Conservation (phyloP, 37 sponge, comb jelly and placozoan species). For the Chondrilla cf. caribensis region DNA sequence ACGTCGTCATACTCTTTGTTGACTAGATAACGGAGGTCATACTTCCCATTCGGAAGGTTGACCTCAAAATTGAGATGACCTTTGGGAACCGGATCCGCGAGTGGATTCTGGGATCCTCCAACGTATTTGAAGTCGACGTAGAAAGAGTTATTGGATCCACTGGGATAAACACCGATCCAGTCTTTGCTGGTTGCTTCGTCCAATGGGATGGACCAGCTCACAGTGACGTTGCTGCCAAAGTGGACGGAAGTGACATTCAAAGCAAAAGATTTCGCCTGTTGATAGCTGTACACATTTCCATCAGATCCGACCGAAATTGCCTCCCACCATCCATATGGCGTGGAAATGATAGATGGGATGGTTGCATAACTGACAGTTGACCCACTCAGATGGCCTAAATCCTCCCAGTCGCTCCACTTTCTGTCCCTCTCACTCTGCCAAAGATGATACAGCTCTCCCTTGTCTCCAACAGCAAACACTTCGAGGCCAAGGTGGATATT, state of each 20-base stretch:
- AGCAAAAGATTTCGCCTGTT: not conserved
- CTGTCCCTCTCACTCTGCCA: constrained; percentile 55
- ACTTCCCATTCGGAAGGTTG: constrained; percentile 48
- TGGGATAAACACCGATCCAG: constrained; percentile 70
- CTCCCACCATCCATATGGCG: constrained; percentile 51
- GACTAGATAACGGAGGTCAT: constrained; percentile 50
- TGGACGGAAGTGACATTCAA: constrained; percentile 15
- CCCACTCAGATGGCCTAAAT: constrained; percentile 30
- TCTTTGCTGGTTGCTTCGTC: constrained; percentile 71
- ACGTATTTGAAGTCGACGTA: constrained; percentile 70
- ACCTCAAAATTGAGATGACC: constrained; percentile 33
- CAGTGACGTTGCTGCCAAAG: constrained; percentile 41
- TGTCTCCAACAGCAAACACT: constrained; percentile 48
- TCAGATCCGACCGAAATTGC: constrained; percentile 4
- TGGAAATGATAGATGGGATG: constrained; percentile 30
- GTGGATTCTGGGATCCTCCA: constrained; percentile 67
- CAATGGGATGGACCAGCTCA: constrained; percentile 62
- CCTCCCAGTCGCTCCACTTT: constrained; percentile 52
- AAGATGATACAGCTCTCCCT: constrained; percentile 47
- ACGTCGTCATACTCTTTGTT: constrained; percentile 53
- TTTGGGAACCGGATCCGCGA: constrained; percentile 51
- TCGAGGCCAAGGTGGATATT: constrained; percentile 60
- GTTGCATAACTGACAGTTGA: constrained; percentile 20
- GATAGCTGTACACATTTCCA: not conserved
- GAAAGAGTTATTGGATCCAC: constrained; percentile 27